Conservation (phyloP, 1,140 invertebrate species). For the Whitmania pigra region DNA sequence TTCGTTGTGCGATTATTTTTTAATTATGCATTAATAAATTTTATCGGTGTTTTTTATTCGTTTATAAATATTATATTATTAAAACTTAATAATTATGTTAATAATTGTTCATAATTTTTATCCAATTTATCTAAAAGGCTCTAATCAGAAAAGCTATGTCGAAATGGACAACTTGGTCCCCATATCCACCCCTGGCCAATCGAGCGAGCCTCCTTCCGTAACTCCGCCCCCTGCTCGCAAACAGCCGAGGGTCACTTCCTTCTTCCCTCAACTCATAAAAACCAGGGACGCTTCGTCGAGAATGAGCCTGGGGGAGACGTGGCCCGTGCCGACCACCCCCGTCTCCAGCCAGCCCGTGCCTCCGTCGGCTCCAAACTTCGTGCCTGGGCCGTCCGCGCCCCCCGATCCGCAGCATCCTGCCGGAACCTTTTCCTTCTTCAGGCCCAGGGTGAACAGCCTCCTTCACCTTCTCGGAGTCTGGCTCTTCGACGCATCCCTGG, state of each 20-base stretch:
- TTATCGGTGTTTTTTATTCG: no score
- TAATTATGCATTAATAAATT: neutral
- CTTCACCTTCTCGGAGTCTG: constrained; percentile 89
- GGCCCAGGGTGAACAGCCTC: constrained; percentile 57
- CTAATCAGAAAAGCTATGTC: neutral
- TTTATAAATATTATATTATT: neutral
- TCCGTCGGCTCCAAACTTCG: neutral
- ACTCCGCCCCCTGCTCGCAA: neutral
- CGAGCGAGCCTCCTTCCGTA: neutral
- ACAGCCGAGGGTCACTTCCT: constrained; percentile 2
- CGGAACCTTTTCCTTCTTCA: constrained; percentile 22
- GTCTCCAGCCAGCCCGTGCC: neutral
- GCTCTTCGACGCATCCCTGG: constrained; percentile 86
- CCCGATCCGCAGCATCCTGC: no score
- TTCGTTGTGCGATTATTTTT: neutral
- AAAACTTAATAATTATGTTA: neutral
- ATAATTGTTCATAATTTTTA: no score
- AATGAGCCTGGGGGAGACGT: constrained; percentile 3
- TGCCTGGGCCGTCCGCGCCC: no score
- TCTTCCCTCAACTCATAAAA: constrained; percentile 4
- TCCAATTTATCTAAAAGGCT: neutral
- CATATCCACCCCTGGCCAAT: neutral
- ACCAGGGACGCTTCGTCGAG: constrained; percentile 11
- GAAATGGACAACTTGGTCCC: neutral
- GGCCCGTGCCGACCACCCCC: neutral